Evolutionary conservation across 1,140 invertebrate species (phyloP), one percentile per base, ranked within the genome.

Genomic region (Vanessa tameamea): DNA sequence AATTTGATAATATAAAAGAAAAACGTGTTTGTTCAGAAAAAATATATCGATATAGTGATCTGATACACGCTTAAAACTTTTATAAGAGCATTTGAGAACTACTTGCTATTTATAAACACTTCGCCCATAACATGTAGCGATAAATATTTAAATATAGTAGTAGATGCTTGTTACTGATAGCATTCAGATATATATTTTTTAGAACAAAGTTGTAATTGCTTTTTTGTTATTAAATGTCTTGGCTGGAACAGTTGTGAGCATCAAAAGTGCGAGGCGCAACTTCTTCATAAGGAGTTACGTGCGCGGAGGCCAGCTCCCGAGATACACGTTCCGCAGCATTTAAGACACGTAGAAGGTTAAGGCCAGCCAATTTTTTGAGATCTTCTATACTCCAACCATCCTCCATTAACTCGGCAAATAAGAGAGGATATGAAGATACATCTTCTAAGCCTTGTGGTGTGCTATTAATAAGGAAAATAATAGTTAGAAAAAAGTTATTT

Each of bases 381-480:
- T 98, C 97, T 23, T 95, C 95, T 67, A 96, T 95, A 64, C 94
- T 95, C 97, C 97, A 98, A 37, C 96, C 95, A n/a, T 96, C 95
- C 59, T 96, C 95, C 78, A 97, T 94, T 50, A 97, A 91, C 90
- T 97, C 96, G 31, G 96, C 96, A 87, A 96, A 98, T 59, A 99
- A 92, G 72, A 96, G 94, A 1, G 98, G 98, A 93, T 98, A 99
- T 76, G 95, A 97, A 1, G 97, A 97, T 9, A 98, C 97, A 87
- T 99, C 97, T 92, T 98, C 97, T 55, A 99, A 93, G 15, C 97
- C 97, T 87, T 95, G 95, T 31, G 96, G 95, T 64, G 96, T 97
- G 87, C 97, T 97, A 91, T 81, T 66, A 71, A 73, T 4, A 53
- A 31, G 26, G 2, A 47, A 65, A 63, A 48, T n/a, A 37, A 50